Base-by-base conservation (phyloP, 53 echinoderm and acorn worm genomes). In the Stichopus horrens region DNA sequence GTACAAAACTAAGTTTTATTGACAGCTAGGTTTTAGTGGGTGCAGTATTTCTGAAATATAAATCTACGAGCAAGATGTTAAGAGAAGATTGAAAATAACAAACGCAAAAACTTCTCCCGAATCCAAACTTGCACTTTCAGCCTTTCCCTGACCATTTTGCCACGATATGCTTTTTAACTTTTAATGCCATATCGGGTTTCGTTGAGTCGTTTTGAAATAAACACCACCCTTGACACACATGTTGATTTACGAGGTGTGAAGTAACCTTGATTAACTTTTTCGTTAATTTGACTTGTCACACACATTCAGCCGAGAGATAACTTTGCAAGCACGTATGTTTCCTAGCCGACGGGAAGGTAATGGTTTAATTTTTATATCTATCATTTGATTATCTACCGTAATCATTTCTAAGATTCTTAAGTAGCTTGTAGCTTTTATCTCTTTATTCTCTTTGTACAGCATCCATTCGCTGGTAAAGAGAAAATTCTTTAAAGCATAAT, bases 191-290 rank as follows among this genome's bases (percentile, higher is more conserved):
- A 63, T 13, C 63, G 37, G 2, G 37, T 37, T 37, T 37, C 2
- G 37, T 37, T 37, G 37, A 0, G 2, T 37, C 1, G 37, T 37
- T 63, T 13, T 63, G 14, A 63, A 63, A 63, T 63, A 7, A 7
- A 55, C 16, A 9, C 20, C 5, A 8, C 75, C 23, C 23, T 13
- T 75, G 75, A 7, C 23, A 53, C 79, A 79, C 8, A 79, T 79
- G 79, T 79, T 79, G 63, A 52, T 53, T 4, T 52, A 4, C 10
- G 5, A 5, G 8, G 13, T 54, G 52, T 79, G 4, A 6, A 52
- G 55, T 79, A 79, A 79, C 79, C 79, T 79, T 79, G 79, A 79
- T 14, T 79, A n/a, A 18, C 18, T 63, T 5, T 63, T 13, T 63
- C 63, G 63, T 63, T 63, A 63, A 63, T 63, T 9, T 4, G 9